Percentiles rank a stretch among this genome's conserved stretches.
These are phyloP conservation scores for Amphilophus citrinellus DNA, from an alignment of 2,113 vertebrate species.

Conservation along the genomic window DNA sequence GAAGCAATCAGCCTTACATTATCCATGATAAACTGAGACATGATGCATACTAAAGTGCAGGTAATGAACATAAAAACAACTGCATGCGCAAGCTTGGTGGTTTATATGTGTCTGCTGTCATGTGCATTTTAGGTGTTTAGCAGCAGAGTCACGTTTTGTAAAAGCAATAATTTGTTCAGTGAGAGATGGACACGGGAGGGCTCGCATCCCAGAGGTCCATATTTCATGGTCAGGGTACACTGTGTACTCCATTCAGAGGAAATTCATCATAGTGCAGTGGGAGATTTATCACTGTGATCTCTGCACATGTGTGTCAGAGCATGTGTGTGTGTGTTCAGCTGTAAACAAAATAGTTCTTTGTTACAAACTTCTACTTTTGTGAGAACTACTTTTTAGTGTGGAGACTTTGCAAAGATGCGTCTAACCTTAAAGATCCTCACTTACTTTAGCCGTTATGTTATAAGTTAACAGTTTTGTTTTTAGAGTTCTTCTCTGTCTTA, in stretches of 20 bases:
- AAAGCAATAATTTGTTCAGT: constrained; percentile 66
- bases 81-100: not conserved
- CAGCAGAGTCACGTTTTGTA: constrained; percentile 59
- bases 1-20: constrained; percentile 20
- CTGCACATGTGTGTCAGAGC: not conserved
- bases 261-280: constrained; percentile 60
- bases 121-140: constrained; percentile 35
- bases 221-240: constrained; percentile 66
- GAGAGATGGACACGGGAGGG: constrained; percentile 53
- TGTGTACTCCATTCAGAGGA: constrained; percentile 52
- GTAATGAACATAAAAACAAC: constrained; percentile 28
- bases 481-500: not conserved
- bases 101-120: constrained; percentile 26
- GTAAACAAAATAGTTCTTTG: not conserved
- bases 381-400: not conserved
- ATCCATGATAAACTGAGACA: constrained; percentile 11
- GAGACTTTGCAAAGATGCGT: not conserved
- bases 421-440: not conserved
- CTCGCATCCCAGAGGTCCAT: constrained; percentile 48
- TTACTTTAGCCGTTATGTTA: not conserved
- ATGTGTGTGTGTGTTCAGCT: constrained; percentile 7
- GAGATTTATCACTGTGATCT: constrained; percentile 69
- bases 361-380: not conserved
- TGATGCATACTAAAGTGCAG: constrained; percentile 9
- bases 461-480: not conserved